Evolutionary conservation across 2,797 vertebrate genomes (phyloP).

Genomic region (Sebastes cheni): DNA sequence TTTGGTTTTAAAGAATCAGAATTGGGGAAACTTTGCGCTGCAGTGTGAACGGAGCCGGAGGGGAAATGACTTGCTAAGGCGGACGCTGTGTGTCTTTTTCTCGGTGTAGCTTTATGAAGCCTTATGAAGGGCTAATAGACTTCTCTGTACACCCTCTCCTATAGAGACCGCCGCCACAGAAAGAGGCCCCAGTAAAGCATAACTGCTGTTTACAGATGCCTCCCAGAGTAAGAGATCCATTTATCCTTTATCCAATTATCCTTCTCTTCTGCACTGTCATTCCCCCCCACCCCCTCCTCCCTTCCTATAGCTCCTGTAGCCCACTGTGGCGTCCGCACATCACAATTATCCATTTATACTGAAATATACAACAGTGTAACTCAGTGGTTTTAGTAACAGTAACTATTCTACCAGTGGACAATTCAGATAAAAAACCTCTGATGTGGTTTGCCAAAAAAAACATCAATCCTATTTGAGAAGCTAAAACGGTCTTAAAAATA

Average conservation of each 20-base stretch:
- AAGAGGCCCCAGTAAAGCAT: constrained; percentile 84
- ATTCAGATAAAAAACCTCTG: neutral
- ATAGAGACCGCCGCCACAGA: constrained; percentile 84
- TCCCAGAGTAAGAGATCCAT: constrained; percentile 85
- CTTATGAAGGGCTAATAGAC: constrained; percentile 76
- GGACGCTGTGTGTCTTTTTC: constrained; percentile 17
- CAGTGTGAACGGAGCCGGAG: constrained; percentile 24
- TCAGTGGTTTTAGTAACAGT: neutral
- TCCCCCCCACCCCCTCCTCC: constrained; percentile 48
- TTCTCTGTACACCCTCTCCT: constrained; percentile 84
- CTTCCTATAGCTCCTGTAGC: constrained; percentile 32
- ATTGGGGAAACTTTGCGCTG: neutral
- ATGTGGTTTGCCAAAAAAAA: neutral
- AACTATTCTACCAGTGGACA: neutral
- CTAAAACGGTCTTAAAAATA: neutral
- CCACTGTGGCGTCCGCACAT: constrained; percentile 25
- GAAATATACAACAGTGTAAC: neutral
- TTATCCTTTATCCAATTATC: constrained; percentile 77
- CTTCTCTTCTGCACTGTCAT: constrained; percentile 78
- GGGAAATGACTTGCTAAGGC: neutral
- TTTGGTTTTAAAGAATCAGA: neutral
- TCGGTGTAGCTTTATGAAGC: constrained; percentile 34
- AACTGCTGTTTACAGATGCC: constrained; percentile 86
- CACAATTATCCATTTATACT: constrained; percentile 13
- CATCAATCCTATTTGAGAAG: neutral